phyloP scores from a whole-genome alignment of 1,140 invertebrate genomes.

The Bombus waltoni region DNA sequence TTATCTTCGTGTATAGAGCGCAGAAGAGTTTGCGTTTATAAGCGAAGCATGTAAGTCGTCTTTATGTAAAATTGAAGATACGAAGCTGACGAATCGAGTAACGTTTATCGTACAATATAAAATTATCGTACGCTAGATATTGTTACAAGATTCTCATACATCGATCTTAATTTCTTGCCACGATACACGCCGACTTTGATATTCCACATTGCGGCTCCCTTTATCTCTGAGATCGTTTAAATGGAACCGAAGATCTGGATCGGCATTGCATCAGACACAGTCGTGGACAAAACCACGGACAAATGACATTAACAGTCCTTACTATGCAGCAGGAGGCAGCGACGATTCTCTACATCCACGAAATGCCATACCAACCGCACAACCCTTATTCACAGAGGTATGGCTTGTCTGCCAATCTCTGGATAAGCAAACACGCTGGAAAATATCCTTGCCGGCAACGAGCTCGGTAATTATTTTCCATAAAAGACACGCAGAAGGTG shows the following conservation, averaged over 20 bases:
- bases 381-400: not conserved
- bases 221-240: not conserved
- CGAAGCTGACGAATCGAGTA: too few relatives aligned
- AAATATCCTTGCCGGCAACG: too few relatives aligned
- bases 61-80: not conserved
- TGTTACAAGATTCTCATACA: too few relatives aligned
- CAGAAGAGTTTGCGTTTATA: not conserved
- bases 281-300: not conserved
- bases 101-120: too few relatives aligned
- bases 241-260: not conserved
- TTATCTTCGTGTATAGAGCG: not conserved
- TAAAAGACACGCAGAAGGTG: too few relatives aligned
- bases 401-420: not conserved
- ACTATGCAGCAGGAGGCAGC: not conserved
- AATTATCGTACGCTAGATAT: too few relatives aligned
- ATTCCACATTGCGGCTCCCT: too few relatives aligned
- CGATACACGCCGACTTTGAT: too few relatives aligned
- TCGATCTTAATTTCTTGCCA: too few relatives aligned
- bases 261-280: not conserved
- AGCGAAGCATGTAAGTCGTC: not conserved
- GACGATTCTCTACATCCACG: not conserved
- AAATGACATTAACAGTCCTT: not conserved
- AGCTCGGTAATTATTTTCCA: too few relatives aligned
- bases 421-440: not conserved
- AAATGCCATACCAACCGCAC: not conserved